phyloP scores from a whole-genome alignment of 1,140 invertebrate species.

The Holcopasites calliopsidis region DNA sequence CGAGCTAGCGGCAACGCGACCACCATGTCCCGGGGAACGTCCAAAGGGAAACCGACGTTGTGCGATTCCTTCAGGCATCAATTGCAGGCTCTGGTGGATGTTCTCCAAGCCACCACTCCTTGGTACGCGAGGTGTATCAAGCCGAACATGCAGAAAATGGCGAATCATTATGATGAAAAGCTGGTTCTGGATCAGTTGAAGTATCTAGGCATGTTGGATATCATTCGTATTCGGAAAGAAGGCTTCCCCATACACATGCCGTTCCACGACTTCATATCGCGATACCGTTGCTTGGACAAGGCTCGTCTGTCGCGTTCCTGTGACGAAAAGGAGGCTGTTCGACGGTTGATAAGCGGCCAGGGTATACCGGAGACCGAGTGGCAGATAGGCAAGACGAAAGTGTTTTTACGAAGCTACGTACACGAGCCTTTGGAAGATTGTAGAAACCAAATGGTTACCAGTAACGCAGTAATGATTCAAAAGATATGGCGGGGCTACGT shows the following conservation, averaged over 20 bases:
- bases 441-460: slow-evolving; percentile 84
- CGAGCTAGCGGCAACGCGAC: slow-evolving; percentile 75
- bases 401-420: slow-evolving; percentile 91
- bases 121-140: slow-evolving; percentile 99
- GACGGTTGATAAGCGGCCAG: slow-evolving; percentile 82
- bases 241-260: slow-evolving; percentile 95
- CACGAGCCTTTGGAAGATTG: slow-evolving; percentile 93
- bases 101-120: slow-evolving; percentile 93
- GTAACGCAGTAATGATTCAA: slow-evolving; percentile 90
- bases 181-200: slow-evolving; percentile 94
- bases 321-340: slow-evolving; percentile 80
- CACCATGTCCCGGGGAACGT: slow-evolving; percentile 91
- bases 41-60: slow-evolving; percentile 95
- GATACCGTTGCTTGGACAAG: slow-evolving; percentile 87
- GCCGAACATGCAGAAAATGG: slow-evolving; percentile 93
- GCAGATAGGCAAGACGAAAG: slow-evolving; percentile 95
- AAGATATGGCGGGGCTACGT: slow-evolving; percentile 85
- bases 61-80: slow-evolving; percentile 96
- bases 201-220: slow-evolving; percentile 97
- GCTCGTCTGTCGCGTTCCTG: slow-evolving; percentile 65
- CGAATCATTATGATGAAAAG: slow-evolving; percentile 90
- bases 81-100: slow-evolving; percentile 94
- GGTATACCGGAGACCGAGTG: slow-evolving; percentile 88
- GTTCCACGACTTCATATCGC: slow-evolving; percentile 87
- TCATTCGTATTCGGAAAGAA: slow-evolving; percentile 95